phyloP scores from a whole-genome alignment of 2,113 vertebrate species.

The Brachypteracias leptosomus region DNA sequence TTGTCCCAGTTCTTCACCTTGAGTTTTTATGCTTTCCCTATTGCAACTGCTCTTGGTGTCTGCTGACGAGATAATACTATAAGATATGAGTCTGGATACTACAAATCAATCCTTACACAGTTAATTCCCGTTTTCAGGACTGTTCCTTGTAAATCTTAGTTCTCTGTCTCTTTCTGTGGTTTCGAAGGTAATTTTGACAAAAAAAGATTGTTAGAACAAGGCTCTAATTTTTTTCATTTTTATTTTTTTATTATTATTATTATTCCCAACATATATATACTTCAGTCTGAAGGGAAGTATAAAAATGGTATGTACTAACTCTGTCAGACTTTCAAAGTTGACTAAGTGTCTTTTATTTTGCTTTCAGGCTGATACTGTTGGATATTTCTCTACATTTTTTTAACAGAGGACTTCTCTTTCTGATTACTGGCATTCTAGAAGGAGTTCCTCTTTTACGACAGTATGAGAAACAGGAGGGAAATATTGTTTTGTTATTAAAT shows the following conservation, averaged over 20 bases:
- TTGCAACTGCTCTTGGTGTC: neutral
- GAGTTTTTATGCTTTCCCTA: neutral
- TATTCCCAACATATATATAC: neutral
- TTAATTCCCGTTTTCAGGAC: neutral
- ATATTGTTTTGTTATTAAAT: neutral
- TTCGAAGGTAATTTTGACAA: neutral
- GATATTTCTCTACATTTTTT: neutral
- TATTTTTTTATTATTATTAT: no score
- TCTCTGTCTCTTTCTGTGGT: neutral
- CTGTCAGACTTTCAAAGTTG: neutral
- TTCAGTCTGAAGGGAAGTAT: neutral
- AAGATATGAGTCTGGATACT: neutral
- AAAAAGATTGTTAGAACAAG: neutral
- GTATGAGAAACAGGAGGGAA: neutral
- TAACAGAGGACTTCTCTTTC: fast-evolving
- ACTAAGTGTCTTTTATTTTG: neutral
- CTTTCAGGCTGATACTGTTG: neutral
- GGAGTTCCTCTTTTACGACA: neutral
- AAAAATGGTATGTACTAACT: neutral
- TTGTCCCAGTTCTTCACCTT: neutral
- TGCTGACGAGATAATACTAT: neutral
- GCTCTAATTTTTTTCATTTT: neutral
- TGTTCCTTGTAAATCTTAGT: neutral
- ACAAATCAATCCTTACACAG: neutral
- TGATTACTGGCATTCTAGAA: neutral